Conservation (phyloP, 1,140 invertebrate species). For the silkworm (Bombyx mori) region ASM3026992v2 NC_085130.1:961501-962000, state of each 20-base stretch:
- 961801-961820: neutral
- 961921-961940: too few species aligned
- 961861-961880: too few species aligned
- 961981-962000: too few species aligned
- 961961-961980: too few species aligned
- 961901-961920: too few species aligned
- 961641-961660: conserved; percentile 60
- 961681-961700: conserved; percentile 38
- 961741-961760: conserved; percentile 46
- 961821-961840: too few species aligned
- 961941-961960: too few species aligned
- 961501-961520: conserved; percentile 51
- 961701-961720: conserved; percentile 59
- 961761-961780: neutral
- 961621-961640: conserved; percentile 52
- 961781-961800: neutral
- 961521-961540: conserved; percentile 67
- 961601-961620: conserved; percentile 58
- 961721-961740: conserved; percentile 61
- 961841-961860: too few species aligned
- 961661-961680: conserved; percentile 30
- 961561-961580: conserved; percentile 60
- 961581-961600: conserved; percentile 33
- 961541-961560: conserved; percentile 68
- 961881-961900: too few species aligned